phyloP scores from a whole-genome alignment of 2,113 vertebrate species.

The Alaudala cheleensis region DNA sequence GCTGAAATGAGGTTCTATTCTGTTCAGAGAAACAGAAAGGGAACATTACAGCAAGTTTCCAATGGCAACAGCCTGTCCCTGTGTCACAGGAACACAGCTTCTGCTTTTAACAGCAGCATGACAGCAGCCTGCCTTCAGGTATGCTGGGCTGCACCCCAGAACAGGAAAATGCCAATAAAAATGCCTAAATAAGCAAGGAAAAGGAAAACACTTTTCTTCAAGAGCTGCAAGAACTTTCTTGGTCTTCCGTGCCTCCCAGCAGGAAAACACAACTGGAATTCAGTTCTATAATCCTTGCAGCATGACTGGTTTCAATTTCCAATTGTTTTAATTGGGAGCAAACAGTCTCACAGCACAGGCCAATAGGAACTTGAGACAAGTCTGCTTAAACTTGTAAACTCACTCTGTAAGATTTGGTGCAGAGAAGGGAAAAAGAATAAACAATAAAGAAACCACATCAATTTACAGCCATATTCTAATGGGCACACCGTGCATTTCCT shows the following conservation, averaged over 20 bases:
- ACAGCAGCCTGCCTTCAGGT: not conserved
- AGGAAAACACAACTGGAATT: not conserved
- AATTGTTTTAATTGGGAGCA: not conserved
- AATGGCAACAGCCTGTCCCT: not conserved
- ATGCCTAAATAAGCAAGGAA: not conserved
- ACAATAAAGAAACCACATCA: not conserved
- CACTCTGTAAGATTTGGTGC: not conserved
- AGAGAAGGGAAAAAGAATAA: not conserved
- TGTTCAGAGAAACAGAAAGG: not conserved
- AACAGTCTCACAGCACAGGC: not conserved
- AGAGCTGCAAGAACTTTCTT: not conserved
- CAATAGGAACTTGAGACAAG: not conserved
- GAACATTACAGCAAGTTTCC: not conserved
- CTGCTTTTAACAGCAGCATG: not conserved
- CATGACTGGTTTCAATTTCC: not conserved
- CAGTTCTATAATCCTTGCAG: not conserved
- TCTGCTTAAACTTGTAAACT: not conserved
- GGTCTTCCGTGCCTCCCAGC: conserved; percentile 18
- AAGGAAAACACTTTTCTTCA: not conserved
- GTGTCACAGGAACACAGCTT: not conserved
- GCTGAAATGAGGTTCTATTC: not conserved
- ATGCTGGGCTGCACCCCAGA: not conserved
- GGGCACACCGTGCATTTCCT: not conserved
- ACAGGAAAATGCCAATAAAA: not conserved
- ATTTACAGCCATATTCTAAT: not conserved